Evolutionary conservation across 2,113 vertebrate species (phyloP).

Genomic region (Australoheros scitulus): DNA sequence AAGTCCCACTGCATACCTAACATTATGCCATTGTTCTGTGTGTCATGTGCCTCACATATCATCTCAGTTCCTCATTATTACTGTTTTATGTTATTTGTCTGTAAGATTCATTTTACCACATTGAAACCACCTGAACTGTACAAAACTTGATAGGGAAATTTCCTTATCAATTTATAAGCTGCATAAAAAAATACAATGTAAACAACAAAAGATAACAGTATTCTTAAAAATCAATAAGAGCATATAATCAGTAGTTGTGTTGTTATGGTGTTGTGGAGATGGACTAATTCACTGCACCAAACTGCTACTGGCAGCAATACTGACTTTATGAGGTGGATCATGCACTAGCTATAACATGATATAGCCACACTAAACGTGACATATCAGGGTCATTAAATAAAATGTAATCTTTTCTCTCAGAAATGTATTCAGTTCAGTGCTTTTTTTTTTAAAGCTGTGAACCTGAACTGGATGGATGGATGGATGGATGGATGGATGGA

Average conservation of each 20-base stretch:
- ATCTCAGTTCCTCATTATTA: too few species aligned
- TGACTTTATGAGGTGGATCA: not conserved
- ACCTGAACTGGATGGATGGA: too few species aligned
- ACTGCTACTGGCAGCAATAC: not conserved
- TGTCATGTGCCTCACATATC: too few species aligned
- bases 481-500: not conserved
- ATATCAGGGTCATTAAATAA: not conserved
- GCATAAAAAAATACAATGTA: not conserved
- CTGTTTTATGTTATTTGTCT: too few species aligned
- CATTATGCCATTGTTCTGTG: too few species aligned
- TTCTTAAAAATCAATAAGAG: too few species aligned
- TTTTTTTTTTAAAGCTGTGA: not conserved
- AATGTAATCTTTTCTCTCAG: not conserved
- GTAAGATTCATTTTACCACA: too few species aligned
- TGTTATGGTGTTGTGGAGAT: too few species aligned
- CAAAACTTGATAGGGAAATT: not conserved
- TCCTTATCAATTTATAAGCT: not conserved
- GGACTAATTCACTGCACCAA: not conserved
- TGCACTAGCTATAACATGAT: not conserved
- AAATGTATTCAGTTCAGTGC: not conserved
- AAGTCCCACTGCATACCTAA: too few species aligned
- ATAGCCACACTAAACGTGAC: not conserved
- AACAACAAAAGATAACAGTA: not conserved
- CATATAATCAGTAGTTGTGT: too few species aligned
- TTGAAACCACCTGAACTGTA: too few species aligned